Conservation (phyloP, 1,140 invertebrate species). For the Drosophila ananassae region DNA sequence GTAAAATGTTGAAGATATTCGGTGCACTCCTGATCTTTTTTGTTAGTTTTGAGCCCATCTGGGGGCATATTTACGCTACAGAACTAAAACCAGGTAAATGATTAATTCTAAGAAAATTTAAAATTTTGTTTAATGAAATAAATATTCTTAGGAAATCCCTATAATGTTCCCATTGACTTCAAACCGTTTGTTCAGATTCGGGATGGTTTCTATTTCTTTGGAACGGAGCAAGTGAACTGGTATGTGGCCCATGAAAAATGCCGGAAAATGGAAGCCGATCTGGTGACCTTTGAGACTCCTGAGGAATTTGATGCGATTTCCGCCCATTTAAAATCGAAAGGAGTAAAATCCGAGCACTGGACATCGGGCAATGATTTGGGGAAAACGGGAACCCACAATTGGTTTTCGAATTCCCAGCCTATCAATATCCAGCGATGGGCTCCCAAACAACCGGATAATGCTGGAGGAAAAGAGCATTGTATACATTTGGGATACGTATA, state of each 20-base stretch:
- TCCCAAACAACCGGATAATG: conserved; percentile 44
- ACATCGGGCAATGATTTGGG: conserved; percentile 52
- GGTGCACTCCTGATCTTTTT: background rate
- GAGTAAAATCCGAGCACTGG: conserved; percentile 20
- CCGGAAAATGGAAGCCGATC: conserved; percentile 12
- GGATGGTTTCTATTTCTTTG: conserved; percentile 41
- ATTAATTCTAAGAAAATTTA: background rate
- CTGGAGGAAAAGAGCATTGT: conserved; percentile 41
- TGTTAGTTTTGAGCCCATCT: background rate
- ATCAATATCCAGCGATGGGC: conserved; percentile 41
- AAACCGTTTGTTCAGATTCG: conserved; percentile 27
- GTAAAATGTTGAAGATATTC: background rate
- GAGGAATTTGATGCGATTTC: conserved; percentile 35
- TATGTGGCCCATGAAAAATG: conserved; percentile 32
- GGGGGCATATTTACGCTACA: background rate
- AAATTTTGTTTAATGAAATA: background rate
- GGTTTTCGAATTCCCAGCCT: conserved; percentile 36
- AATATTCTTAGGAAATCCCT: conserved; percentile 13
- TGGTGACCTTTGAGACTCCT: conserved; percentile 40
- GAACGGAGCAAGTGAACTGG: conserved; percentile 28
- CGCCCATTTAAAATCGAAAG: background rate
- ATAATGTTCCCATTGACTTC: conserved; percentile 1
- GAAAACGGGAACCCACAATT: conserved; percentile 26
- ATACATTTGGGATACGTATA: conserved; percentile 44
- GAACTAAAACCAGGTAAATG: background rate